Percentiles rank a stretch among this genome's conserved stretches.
Conservation (phyloP, 2,888 invertebrate genomes). For the Gisinianus flammeolus region DNA sequence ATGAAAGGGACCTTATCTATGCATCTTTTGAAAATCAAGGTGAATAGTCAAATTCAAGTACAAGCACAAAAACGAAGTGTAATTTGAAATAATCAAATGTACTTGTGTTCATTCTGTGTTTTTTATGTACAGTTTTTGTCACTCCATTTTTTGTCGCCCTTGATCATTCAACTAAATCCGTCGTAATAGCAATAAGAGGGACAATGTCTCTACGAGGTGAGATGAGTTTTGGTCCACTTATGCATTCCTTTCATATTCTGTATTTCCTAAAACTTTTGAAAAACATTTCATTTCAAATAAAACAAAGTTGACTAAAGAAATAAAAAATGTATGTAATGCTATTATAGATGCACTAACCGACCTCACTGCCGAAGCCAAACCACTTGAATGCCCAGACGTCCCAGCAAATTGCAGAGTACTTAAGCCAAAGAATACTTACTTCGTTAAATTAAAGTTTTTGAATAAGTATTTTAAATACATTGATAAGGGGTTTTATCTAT, state of each 20-base stretch:
- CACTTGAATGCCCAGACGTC: constrained; percentile 73
- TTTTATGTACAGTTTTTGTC: constrained; percentile 65
- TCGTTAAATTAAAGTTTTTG: neutral
- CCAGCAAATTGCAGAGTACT: constrained; percentile 68
- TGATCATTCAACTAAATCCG: constrained; percentile 78
- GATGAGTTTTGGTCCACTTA: constrained; percentile 66
- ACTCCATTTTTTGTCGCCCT: constrained; percentile 86
- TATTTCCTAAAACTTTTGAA: no score
- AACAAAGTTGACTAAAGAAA: neutral
- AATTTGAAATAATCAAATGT: no score
- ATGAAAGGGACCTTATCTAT: constrained; percentile 81
- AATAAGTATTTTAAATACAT: neutral
- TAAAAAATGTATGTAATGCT: constrained; percentile 64
- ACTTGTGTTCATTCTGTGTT: no score
- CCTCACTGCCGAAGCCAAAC: constrained; percentile 76
- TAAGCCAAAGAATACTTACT: neutral
- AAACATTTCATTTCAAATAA: no score
- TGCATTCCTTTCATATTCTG: neutral
- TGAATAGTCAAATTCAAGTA: neutral
- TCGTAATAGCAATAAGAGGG: constrained; percentile 84
- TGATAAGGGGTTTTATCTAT: no score
- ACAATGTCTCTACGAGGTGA: constrained; percentile 86
- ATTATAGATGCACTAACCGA: constrained; percentile 87
- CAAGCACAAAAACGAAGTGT: neutral
- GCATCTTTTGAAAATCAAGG: constrained; percentile 82